These are phyloP conservation scores for Lampropteryx suffumata DNA, from an alignment of 2,888 invertebrate species.

Conservation along the genomic window DNA sequence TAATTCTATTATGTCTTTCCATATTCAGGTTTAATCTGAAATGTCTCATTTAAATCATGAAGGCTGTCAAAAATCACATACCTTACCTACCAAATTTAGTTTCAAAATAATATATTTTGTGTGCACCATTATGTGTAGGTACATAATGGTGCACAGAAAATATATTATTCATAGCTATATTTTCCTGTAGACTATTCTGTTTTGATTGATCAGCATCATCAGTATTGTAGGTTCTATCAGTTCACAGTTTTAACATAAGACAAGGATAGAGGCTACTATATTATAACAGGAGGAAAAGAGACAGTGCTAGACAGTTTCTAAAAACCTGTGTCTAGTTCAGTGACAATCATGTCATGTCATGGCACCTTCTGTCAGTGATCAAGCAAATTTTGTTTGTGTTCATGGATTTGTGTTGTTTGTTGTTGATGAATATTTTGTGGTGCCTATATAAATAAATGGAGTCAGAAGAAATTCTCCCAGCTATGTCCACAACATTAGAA, in stretches of 20 bases:
- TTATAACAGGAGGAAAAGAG: constrained; percentile 10
- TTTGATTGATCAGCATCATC: too few species aligned
- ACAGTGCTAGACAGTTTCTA: background rate
- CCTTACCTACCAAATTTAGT: too few species aligned
- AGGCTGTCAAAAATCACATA: too few species aligned
- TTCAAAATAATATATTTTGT: too few species aligned
- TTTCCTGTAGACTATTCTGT: too few species aligned
- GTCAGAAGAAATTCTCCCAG: constrained; percentile 4
- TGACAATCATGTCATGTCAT: constrained; percentile 9
- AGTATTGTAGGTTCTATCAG: too few species aligned
- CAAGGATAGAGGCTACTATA: background rate
- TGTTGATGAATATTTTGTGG: constrained; percentile 4
- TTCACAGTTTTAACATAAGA: constrained; percentile 5
- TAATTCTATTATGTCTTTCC: too few species aligned
- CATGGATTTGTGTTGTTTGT: background rate
- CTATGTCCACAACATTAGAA: constrained; percentile 56
- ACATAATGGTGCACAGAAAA: too few species aligned
- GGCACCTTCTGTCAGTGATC: constrained; percentile 12
- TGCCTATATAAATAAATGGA: constrained; percentile 6
- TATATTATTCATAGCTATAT: too few species aligned
- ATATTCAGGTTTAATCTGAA: too few species aligned
- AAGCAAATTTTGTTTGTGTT: constrained; percentile 17
- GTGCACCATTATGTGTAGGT: too few species aligned
- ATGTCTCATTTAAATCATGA: too few species aligned
- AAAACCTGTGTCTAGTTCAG: background rate